Percentiles rank a stretch among this genome's conserved stretches.
phyloP scores from a whole-genome alignment of 1,140 invertebrate species.

The Colletes latitarsis region DNA sequence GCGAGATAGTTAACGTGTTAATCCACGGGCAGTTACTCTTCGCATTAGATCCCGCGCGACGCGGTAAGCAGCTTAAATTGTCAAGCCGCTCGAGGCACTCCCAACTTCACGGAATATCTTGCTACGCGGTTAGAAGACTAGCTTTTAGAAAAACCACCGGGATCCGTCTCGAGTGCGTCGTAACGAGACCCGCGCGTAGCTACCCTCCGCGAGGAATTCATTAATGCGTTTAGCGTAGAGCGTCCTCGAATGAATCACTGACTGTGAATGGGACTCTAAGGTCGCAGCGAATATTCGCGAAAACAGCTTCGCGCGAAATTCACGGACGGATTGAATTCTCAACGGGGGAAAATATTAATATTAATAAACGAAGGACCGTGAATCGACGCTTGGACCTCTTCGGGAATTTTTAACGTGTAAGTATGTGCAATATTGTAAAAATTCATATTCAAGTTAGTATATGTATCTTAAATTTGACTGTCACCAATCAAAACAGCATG shows the following conservation, averaged over 20 bases:
- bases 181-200: neutral
- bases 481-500: too few species aligned
- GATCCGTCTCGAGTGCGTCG: neutral
- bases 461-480: too few species aligned
- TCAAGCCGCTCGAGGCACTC: constrained; percentile 44
- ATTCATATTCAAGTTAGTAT: too few species aligned
- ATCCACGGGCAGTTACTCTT: constrained; percentile 56
- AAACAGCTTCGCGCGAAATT: constrained; percentile 3
- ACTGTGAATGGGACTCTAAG: neutral
- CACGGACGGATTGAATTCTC: neutral
- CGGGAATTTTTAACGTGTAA: too few species aligned
- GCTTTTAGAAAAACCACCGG: constrained; percentile 34
- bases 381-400: too few species aligned
- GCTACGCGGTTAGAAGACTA: constrained; percentile 19
- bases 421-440: too few species aligned
- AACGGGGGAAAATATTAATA: neutral
- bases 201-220: constrained; percentile 35
- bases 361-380: too few species aligned
- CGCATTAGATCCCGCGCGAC: constrained; percentile 42
- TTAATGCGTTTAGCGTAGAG: constrained; percentile 42
- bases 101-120: neutral
- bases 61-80: constrained; percentile 62
- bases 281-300: neutral
- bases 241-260: neutral
- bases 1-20: constrained; percentile 59